phyloP scores from a whole-genome alignment of 2,113 vertebrate species.

The Lampris megalopsis region DNA sequence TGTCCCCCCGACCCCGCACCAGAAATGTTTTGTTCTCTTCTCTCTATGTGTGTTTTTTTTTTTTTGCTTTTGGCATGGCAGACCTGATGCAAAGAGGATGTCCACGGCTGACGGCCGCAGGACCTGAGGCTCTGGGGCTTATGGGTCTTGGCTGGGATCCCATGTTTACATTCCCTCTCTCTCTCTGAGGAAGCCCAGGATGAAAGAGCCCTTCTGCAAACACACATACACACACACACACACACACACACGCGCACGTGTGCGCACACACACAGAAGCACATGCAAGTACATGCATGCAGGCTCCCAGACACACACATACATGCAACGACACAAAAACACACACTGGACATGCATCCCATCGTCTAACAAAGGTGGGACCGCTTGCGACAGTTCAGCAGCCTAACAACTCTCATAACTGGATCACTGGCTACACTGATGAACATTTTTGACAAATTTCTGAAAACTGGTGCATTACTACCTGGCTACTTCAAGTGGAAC shows the following conservation, averaged over 20 bases:
- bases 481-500: neutral
- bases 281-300: neutral
- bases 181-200: constrained; percentile 92
- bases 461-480: neutral
- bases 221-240: constrained; percentile 43
- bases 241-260: constrained; percentile 19
- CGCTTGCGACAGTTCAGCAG: neutral
- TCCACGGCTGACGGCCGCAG: constrained; percentile 35
- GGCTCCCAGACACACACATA: neutral
- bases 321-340: neutral
- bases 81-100: constrained; percentile 54
- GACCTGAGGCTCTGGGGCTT: constrained; percentile 51
- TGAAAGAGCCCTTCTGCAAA: constrained; percentile 87
- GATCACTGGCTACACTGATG: constrained; percentile 25
- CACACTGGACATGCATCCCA: neutral
- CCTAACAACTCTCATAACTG: constrained; percentile 14
- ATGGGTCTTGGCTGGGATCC: constrained; percentile 83
- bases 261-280: neutral
- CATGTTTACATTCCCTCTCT: constrained; percentile 95
- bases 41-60: neutral
- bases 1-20: neutral
- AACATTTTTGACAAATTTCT: constrained; percentile 16
- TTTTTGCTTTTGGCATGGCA: neutral
- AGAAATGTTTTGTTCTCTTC: constrained; percentile 12
- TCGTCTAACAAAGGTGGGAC: neutral